These are phyloP conservation scores for Mythimna pallens DNA, from an alignment of 2,888 invertebrate genomes.

Conservation along the genomic window DNA sequence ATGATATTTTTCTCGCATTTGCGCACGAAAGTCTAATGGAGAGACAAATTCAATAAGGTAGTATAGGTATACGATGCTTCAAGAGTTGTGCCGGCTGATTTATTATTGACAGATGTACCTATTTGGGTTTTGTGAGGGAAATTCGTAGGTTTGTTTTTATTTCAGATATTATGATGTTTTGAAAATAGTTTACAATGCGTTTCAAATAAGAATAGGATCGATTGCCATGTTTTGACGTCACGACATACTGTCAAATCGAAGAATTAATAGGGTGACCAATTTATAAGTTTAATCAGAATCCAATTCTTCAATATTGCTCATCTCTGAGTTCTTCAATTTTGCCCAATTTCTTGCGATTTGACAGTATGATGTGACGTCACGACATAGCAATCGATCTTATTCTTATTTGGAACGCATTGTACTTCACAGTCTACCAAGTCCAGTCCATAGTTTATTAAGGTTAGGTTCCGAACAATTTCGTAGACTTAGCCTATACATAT, in stretches of 20 bases:
- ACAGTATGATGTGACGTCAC: too few relatives aligned
- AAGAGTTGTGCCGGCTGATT: slow-evolving; percentile 3
- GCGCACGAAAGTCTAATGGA: slow-evolving; percentile 12
- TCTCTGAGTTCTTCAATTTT: too few relatives aligned
- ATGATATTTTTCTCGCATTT: slow-evolving; percentile 27
- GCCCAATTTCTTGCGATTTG: too few relatives aligned
- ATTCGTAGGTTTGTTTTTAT: background rate
- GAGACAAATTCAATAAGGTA: slow-evolving; percentile 18
- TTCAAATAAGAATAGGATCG: too few relatives aligned
- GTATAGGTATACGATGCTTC: slow-evolving; percentile 9
- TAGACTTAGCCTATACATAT: background rate
- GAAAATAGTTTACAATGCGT: background rate
- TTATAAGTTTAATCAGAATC: too few relatives aligned
- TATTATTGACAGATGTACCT: slow-evolving; percentile 6
- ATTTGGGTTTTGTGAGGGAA: background rate
- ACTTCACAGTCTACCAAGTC: background rate
- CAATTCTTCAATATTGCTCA: too few relatives aligned
- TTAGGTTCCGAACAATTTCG: background rate
- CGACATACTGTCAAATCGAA: too few relatives aligned
- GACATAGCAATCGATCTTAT: too few relatives aligned
- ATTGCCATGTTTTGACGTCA: too few relatives aligned
- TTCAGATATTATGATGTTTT: background rate
- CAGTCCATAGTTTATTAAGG: background rate
- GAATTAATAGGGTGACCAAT: too few relatives aligned
- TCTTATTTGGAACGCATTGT: too few relatives aligned